These are phyloP conservation scores for Stomatorhinus ivindoensis DNA, from an alignment of 2,113 vertebrate genomes.

Conservation along the genomic window DNA sequence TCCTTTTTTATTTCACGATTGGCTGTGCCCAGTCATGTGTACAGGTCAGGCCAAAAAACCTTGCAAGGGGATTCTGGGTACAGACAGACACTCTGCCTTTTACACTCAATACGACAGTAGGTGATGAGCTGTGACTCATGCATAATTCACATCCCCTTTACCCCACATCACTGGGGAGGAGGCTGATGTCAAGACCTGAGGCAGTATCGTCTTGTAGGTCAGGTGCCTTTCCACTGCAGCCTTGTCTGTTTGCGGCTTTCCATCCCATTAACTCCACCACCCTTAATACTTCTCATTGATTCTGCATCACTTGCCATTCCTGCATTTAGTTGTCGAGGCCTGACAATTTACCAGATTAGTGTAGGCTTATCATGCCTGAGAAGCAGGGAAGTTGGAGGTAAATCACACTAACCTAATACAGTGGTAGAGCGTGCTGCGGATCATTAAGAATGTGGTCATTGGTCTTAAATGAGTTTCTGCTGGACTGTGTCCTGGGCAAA, in stretches of 20 bases:
- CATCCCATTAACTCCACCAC: not conserved
- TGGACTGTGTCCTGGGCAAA: not conserved
- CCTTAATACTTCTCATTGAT: not conserved
- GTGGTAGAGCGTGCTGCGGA: not conserved
- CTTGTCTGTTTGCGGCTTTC: not conserved
- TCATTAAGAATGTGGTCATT: not conserved
- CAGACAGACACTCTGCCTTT: not conserved
- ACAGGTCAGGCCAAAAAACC: not conserved
- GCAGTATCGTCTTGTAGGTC: not conserved
- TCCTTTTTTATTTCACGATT: not conserved
- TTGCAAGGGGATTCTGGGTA: not conserved
- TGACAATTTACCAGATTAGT: not conserved
- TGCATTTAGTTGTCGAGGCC: not conserved
- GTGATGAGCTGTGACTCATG: not conserved
- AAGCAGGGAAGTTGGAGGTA: not conserved
- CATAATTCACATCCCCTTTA: not conserved
- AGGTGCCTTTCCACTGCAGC: not conserved
- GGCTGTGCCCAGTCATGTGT: not conserved
- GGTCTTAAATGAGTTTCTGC: not conserved
- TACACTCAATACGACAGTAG: not conserved
- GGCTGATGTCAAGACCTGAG: not conserved
- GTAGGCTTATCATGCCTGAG: not conserved
- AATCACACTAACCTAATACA: not conserved
- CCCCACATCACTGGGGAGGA: not conserved
- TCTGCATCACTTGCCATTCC: not conserved